These are phyloP conservation scores for Leucophenga varia DNA, from an alignment of 1,140 invertebrate genomes.

Conservation along the genomic window DNA sequence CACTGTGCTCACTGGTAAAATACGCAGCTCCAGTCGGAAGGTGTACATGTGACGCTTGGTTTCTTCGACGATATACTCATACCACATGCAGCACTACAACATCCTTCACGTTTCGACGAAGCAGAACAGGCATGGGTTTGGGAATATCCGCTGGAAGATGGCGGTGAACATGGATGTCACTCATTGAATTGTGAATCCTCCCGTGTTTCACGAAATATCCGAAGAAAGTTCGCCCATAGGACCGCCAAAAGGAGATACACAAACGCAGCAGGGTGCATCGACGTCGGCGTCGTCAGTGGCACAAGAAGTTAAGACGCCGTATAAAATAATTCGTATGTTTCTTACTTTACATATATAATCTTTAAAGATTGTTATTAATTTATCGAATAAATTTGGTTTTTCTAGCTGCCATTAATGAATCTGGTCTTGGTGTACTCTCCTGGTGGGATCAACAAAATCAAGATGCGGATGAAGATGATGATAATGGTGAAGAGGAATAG, in stretches of 20 bases:
- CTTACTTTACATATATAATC: constrained; percentile 14
- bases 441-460: constrained; percentile 75
- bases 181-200: constrained; percentile 90
- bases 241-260: constrained; percentile 59
- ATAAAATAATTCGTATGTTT: constrained; percentile 70
- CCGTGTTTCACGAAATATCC: constrained; percentile 85
- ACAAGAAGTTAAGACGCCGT: constrained; percentile 69
- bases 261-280: constrained; percentile 53
- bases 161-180: constrained; percentile 83
- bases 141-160: constrained; percentile 87
- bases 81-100: constrained; percentile 81
- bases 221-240: constrained; percentile 81
- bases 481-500: constrained; percentile 49
- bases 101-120: constrained; percentile 91
- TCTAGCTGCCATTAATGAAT: constrained; percentile 86
- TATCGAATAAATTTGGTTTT: too few species aligned
- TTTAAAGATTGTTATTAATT: too few species aligned
- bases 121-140: constrained; percentile 93
- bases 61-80: constrained; percentile 97
- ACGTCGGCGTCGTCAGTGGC: constrained; percentile 56
- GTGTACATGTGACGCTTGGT: constrained; percentile 79
- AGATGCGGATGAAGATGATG: constrained; percentile 36
- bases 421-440: constrained; percentile 80
- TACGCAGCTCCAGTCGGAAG: constrained; percentile 87
- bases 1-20: constrained; percentile 90